These are phyloP conservation scores for Deroplatys truncata DNA, from an alignment of 2,888 invertebrate species.

Conservation along the genomic window DNA sequence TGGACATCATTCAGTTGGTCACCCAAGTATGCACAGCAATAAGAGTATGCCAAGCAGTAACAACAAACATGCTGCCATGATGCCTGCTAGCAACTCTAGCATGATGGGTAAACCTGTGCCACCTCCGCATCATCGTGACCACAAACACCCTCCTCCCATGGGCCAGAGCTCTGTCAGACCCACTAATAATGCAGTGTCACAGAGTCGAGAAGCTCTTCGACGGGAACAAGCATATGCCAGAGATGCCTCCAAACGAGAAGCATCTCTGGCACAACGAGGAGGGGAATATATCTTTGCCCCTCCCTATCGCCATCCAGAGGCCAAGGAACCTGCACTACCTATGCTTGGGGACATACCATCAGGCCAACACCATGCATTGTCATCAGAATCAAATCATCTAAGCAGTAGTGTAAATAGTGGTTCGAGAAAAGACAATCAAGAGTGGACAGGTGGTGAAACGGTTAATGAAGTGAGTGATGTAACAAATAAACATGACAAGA, in stretches of 20 bases:
- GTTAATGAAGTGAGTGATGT: slow-evolving; percentile 1
- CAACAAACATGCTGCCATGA: not conserved
- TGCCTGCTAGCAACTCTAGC: not conserved
- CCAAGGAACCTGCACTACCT: not conserved
- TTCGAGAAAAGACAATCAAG: not conserved
- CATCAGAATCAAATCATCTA: not conserved
- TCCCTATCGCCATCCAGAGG: not conserved
- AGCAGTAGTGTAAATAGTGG: not conserved
- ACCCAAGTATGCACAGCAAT: slow-evolving; percentile 3
- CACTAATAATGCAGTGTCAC: not conserved
- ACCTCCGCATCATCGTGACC: not conserved
- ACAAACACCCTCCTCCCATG: not conserved
- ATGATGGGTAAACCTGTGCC: not conserved
- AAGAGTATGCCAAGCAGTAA: not conserved
- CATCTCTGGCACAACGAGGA: not conserved
- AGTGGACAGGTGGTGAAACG: slow-evolving; percentile 2
- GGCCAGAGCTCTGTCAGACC: not conserved
- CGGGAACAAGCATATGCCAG: slow-evolving; percentile 23
- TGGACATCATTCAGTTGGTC: slow-evolving; percentile 16
- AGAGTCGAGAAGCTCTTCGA: slow-evolving; percentile 21
- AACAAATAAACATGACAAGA: not conserved
- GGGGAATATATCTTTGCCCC: slow-evolving; percentile 22
- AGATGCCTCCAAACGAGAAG: slow-evolving; percentile 20
- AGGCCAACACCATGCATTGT: not conserved
- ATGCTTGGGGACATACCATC: not conserved